A percentile compares a stretch with the other conserved stretches of the same genome.
Conservation (phyloP, 2,797 vertebrate genomes). For the Morelia viridis region DNA sequence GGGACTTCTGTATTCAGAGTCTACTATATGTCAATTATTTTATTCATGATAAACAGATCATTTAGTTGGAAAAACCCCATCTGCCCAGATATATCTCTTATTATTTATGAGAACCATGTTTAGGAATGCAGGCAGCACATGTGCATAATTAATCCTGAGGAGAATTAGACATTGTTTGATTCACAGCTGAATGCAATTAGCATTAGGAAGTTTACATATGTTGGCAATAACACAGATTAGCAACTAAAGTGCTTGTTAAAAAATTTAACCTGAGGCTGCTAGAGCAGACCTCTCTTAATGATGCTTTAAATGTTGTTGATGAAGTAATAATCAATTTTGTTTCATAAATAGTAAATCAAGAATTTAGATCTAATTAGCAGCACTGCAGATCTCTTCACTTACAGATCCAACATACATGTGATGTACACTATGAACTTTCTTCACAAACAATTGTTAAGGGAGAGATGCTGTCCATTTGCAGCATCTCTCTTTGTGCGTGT, state of each 20-base stretch:
- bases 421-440: slow-evolving; percentile 73
- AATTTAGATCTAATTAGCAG: slow-evolving; percentile 87
- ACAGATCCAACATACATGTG: slow-evolving; percentile 72
- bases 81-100: slow-evolving; percentile 87
- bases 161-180: slow-evolving; percentile 99
- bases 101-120: slow-evolving; percentile 93
- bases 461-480: slow-evolving; percentile 55
- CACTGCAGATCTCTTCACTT: slow-evolving; percentile 84
- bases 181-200: slow-evolving; percentile 98
- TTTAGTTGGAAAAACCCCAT: slow-evolving; percentile 82
- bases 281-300: slow-evolving; percentile 90
- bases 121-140: slow-evolving; percentile 89
- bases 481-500: neutral
- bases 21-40: slow-evolving; percentile 75
- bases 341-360: slow-evolving; percentile 87
- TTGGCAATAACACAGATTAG: slow-evolving; percentile 88
- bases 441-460: slow-evolving; percentile 68
- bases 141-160: slow-evolving; percentile 95
- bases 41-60: slow-evolving; percentile 81
- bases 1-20: slow-evolving; percentile 68
- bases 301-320: slow-evolving; percentile 94
- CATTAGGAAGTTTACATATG: slow-evolving; percentile 89
- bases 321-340: slow-evolving; percentile 92
- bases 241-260: slow-evolving; percentile 89
- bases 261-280: slow-evolving; percentile 91